A percentile compares a stretch with the other conserved stretches of the same genome.
phyloP scores from a whole-genome alignment of 2,113 vertebrate genomes.

The Agapornis roseicollis region DNA sequence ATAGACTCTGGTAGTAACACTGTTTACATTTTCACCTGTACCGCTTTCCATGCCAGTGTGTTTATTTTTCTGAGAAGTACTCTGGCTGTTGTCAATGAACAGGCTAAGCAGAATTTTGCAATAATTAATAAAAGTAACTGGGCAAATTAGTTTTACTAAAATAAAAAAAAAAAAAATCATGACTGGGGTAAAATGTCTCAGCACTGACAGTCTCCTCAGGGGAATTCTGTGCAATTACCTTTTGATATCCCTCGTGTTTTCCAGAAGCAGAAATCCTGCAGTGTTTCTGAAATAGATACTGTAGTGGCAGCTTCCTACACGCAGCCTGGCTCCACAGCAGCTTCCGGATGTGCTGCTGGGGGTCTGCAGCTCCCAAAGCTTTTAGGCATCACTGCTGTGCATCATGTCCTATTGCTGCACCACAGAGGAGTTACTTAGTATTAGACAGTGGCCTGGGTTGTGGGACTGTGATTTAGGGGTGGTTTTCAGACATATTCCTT shows the following conservation, averaged over 20 bases:
- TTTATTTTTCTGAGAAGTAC: background rate
- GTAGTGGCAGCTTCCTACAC: background rate
- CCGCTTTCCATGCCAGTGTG: background rate
- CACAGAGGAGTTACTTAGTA: too few relatives aligned
- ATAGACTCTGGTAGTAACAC: background rate
- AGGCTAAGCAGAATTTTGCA: background rate
- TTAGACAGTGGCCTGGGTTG: background rate
- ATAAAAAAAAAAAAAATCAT: background rate
- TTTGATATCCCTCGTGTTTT: background rate
- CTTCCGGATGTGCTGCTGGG: background rate
- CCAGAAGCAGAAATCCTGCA: background rate
- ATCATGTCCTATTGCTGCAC: background rate
- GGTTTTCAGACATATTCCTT: background rate
- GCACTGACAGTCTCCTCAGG: background rate
- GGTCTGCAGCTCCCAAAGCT: background rate
- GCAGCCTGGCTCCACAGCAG: background rate
- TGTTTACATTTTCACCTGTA: background rate
- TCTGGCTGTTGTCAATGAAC: background rate
- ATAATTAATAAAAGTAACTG: background rate
- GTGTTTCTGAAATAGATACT: background rate
- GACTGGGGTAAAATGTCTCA: background rate
- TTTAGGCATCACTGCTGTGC: background rate
- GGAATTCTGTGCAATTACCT: background rate
- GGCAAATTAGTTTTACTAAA: background rate
- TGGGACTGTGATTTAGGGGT: background rate